phyloP scores from a whole-genome alignment of 2,888 invertebrate genomes.

The Bedellia somnulentella region DNA sequence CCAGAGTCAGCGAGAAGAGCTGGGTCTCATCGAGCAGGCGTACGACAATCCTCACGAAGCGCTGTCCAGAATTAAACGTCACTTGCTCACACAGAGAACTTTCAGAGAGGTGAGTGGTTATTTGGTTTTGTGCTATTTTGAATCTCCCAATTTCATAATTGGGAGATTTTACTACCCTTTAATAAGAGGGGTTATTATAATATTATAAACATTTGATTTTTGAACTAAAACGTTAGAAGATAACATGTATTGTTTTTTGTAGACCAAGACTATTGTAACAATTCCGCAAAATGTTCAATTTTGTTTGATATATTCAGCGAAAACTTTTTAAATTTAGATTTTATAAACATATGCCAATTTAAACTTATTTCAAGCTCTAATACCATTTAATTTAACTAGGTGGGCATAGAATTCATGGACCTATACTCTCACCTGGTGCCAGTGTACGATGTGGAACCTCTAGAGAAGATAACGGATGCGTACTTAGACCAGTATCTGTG shows the following conservation, averaged over 20 bases:
- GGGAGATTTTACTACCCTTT: too few species aligned
- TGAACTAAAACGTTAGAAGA: too few species aligned
- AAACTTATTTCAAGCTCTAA: too few species aligned
- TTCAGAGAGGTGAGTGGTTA: slow-evolving; percentile 89
- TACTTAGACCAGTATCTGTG: slow-evolving; percentile 99
- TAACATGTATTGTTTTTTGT: too few species aligned
- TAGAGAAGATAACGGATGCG: slow-evolving; percentile 99
- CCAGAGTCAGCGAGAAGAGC: slow-evolving; percentile 97
- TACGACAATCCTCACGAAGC: slow-evolving; percentile 99
- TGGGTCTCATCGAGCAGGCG: slow-evolving; percentile 98
- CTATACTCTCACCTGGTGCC: slow-evolving; percentile 98
- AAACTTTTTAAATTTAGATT: too few species aligned
- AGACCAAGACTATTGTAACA: too few species aligned
- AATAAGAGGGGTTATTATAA: too few species aligned
- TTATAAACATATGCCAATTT: too few species aligned
- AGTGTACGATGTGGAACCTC: slow-evolving; percentile 98
- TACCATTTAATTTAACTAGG: slow-evolving; percentile 39
- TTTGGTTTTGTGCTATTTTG: not conserved
- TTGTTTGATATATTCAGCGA: too few species aligned
- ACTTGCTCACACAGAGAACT: slow-evolving; percentile 95
- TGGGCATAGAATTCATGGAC: slow-evolving; percentile 99
- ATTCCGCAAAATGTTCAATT: too few species aligned
- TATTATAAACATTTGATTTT: too few species aligned
- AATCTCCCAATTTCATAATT: too few species aligned
- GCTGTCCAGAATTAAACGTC: slow-evolving; percentile 97